Evolutionary conservation across 1,140 invertebrate species (phyloP).

Genomic region (Tenebrio molitor): DNA sequence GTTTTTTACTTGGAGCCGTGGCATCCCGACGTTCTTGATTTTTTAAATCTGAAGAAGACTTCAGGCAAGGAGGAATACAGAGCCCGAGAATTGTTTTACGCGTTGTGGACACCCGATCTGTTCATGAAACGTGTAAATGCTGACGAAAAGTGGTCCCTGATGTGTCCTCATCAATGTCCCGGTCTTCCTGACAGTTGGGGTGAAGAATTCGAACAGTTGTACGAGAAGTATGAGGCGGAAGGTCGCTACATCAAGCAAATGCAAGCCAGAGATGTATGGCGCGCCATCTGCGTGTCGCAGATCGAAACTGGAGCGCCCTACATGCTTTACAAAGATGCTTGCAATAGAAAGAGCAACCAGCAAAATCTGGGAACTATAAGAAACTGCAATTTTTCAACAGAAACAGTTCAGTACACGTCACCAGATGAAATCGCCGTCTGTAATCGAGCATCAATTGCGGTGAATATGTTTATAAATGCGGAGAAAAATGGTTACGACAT

Average conservation of each 20-base stretch:
- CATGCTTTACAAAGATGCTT: slow-evolving; percentile 98
- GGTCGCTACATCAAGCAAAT: slow-evolving; percentile 72
- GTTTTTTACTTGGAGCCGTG: slow-evolving; percentile 99
- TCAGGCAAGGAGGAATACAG: slow-evolving; percentile 86
- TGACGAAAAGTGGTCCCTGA: slow-evolving; percentile 93
- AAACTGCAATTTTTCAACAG: slow-evolving; percentile 98
- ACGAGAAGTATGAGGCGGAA: slow-evolving; percentile 90
- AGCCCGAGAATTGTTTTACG: slow-evolving; percentile 98
- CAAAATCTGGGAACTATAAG: slow-evolving; percentile 99
- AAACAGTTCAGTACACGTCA: slow-evolving; percentile 95
- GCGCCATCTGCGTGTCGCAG: slow-evolving; percentile 94
- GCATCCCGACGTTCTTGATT: slow-evolving; percentile 98
- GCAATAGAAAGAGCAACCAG: slow-evolving; percentile 98
- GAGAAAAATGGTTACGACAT: slow-evolving; percentile 89
- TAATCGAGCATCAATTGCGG: slow-evolving; percentile 98
- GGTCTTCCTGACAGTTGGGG: slow-evolving; percentile 94
- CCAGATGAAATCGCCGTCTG: slow-evolving; percentile 97
- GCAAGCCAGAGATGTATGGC: slow-evolving; percentile 92
- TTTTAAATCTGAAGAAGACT: slow-evolving; percentile 58
- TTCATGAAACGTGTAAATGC: slow-evolving; percentile 97
- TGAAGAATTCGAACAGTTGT: slow-evolving; percentile 93
- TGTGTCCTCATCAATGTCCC: slow-evolving; percentile 96
- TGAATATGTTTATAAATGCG: slow-evolving; percentile 94
- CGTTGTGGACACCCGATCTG: slow-evolving; percentile 98
- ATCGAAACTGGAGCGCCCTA: slow-evolving; percentile 99